These are phyloP conservation scores for Nomia melanderi DNA, from an alignment of 1,140 invertebrate genomes.

Conservation along the genomic window DNA sequence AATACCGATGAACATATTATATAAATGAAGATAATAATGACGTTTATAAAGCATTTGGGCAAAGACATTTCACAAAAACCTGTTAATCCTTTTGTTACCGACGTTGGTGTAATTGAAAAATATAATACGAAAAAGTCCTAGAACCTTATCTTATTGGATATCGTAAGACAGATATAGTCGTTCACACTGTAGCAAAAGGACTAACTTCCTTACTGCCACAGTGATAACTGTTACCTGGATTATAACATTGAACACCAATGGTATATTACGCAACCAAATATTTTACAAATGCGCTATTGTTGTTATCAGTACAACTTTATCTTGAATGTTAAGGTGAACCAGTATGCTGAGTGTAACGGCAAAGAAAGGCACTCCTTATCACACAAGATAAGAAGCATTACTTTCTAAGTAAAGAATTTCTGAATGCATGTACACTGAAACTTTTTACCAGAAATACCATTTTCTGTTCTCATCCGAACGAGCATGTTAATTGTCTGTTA, in stretches of 20 bases:
- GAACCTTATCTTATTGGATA: no score
- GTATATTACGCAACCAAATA: slow-evolving; percentile 21
- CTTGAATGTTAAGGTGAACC: background rate
- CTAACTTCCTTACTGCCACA: background rate
- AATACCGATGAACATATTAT: slow-evolving; percentile 18
- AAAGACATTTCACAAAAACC: background rate
- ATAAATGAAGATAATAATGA: slow-evolving; percentile 21
- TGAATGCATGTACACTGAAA: background rate
- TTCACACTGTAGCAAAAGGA: background rate
- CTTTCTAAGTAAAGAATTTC: background rate
- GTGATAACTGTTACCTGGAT: background rate
- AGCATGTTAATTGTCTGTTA: background rate
- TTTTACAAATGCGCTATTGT: background rate
- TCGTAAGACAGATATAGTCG: no score
- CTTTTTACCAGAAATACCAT: background rate
- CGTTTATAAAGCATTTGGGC: slow-evolving; percentile 14
- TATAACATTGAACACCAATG: background rate
- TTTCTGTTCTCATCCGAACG: background rate
- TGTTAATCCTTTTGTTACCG: background rate
- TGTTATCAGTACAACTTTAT: background rate
- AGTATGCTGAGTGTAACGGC: background rate
- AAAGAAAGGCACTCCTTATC: background rate
- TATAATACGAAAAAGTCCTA: no score
- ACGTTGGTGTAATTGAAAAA: no score
- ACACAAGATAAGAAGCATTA: background rate